Conservation (phyloP, 2,888 invertebrate genomes). For the Eudasyphora cyanicolor region DNA sequence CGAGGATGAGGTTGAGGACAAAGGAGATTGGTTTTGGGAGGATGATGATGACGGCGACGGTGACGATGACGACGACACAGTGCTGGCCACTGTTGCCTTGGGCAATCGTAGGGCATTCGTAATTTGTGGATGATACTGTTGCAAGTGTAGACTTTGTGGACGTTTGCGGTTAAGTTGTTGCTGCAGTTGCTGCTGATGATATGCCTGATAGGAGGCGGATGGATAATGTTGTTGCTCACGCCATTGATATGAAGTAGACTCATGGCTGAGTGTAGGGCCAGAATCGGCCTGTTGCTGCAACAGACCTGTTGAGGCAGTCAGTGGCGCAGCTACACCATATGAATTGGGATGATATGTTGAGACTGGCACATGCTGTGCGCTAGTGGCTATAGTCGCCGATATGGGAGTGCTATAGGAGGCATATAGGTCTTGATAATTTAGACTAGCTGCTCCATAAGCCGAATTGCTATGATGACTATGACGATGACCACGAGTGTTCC, state of each 20-base stretch:
- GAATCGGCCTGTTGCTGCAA: neutral
- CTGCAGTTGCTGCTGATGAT: conserved; percentile 43
- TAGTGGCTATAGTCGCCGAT: conserved; percentile 61
- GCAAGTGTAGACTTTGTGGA: conserved; percentile 15
- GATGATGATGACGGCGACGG: neutral
- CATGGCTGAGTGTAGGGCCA: conserved; percentile 3
- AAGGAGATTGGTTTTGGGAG: conserved; percentile 23
- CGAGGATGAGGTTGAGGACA: conserved; percentile 33
- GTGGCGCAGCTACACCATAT: neutral
- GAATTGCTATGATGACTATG: conserved; percentile 29
- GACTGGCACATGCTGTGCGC: conserved; percentile 3
- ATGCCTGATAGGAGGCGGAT: conserved; percentile 52
- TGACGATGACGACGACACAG: conserved; percentile 16
- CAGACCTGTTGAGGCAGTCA: neutral
- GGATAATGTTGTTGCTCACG: conserved; percentile 60
- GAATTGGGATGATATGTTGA: conserved; percentile 56
- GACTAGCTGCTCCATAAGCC: no score
- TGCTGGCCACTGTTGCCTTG: conserved; percentile 57
- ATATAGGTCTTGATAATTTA: conserved; percentile 65
- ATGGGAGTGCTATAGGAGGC: conserved; percentile 65
- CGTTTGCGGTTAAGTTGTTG: conserved; percentile 49
- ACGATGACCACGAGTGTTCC: conserved; percentile 30
- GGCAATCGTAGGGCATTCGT: conserved; percentile 44
- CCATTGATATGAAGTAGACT: conserved; percentile 64
- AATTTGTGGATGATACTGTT: conserved; percentile 33